Evolutionary conservation across 2,113 vertebrate genomes (phyloP), one percentile per base, ranked within the genome.

Genomic region (Philantomba maxwellii): DNA sequence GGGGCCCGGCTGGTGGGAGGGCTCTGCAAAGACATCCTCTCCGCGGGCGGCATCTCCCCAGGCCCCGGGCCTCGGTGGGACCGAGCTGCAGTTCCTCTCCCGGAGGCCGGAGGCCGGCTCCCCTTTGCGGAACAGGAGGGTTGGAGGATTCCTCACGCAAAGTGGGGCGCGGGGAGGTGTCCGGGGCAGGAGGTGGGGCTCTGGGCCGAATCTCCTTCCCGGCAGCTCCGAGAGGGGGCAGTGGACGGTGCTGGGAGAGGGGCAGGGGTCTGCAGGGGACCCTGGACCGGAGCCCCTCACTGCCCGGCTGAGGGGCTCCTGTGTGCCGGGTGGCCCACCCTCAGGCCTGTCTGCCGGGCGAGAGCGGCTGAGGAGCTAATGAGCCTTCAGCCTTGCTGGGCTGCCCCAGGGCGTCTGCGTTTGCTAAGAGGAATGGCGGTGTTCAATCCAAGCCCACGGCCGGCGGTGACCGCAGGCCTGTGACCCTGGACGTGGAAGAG

Each of bases 121-220:
- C 73, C 84, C 6, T 19, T 7, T 12, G 39, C 3, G 13, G 4
- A 77, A 23, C 3, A 5, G 9, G 57, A 21, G 8, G 9, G n/a
- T 6, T 8, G 0, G 1, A 3, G 39, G 36, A 2, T 11, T 14
- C 83, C 82, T 43, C 28, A 19, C 0, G 19, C 13, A 51, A 60
- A 47, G 36, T 15, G 16, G 39, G 66, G 12, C 10, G 2, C 4
- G 2, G 15, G 10, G 25, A 47, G n/a, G 57, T 55, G 36, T 55
- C n/a, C 3, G 11, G 57, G 3, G 36, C 28, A 26, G 88, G 39
- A 53, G 49, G 10, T 1, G 26, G 19, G 26, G 3, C 39, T 43
- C 15, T 19, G 47, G 62, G 70, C 30, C 4, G 2, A 30, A 57
- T 45, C 14, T 64, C 81, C 73, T 53, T n/a, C 43, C 64, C 0